phyloP scores from a whole-genome alignment of 1,140 invertebrate genomes.

The Acarapis woodi region DNA sequence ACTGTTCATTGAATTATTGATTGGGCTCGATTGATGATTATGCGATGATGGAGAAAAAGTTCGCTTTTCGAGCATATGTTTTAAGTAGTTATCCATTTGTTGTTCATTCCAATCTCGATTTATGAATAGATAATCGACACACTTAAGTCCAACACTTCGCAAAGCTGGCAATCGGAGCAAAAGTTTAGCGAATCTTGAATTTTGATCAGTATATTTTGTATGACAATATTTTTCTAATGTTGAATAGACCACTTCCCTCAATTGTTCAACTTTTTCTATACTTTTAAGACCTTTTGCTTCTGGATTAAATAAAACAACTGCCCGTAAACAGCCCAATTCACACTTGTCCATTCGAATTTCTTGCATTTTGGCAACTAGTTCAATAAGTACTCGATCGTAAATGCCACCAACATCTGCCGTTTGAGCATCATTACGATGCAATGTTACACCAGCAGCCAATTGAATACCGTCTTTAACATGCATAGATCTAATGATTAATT shows the following conservation, averaged over 20 bases:
- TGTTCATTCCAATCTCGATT: constrained; percentile 42
- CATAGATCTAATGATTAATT: constrained; percentile 32
- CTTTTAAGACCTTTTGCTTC: constrained; percentile 65
- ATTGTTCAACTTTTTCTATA: constrained; percentile 43
- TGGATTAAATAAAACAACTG: constrained; percentile 89
- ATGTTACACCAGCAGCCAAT: constrained; percentile 37
- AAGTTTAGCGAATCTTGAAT: constrained; percentile 75
- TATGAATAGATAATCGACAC: constrained; percentile 79
- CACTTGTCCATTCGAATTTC: constrained; percentile 86
- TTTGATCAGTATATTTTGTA: constrained; percentile 51
- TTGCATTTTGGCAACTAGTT: constrained; percentile 81
- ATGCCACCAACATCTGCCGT: constrained; percentile 51
- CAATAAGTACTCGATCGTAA: constrained; percentile 69
- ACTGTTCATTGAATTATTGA: too few species aligned
- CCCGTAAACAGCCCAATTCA: constrained; percentile 71
- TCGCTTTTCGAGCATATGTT: constrained; percentile 35
- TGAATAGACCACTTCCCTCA: constrained; percentile 77
- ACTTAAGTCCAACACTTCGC: constrained; percentile 79
- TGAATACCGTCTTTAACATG: constrained; percentile 40
- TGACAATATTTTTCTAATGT: constrained; percentile 80
- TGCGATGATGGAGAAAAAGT: too few species aligned
- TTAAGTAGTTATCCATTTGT: constrained; percentile 22
- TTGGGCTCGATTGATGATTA: too few species aligned
- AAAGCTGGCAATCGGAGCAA: constrained; percentile 69
- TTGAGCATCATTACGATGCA: constrained; percentile 53